phyloP scores from a whole-genome alignment of 2,888 invertebrate species.

The Argyra leucocephala region DNA sequence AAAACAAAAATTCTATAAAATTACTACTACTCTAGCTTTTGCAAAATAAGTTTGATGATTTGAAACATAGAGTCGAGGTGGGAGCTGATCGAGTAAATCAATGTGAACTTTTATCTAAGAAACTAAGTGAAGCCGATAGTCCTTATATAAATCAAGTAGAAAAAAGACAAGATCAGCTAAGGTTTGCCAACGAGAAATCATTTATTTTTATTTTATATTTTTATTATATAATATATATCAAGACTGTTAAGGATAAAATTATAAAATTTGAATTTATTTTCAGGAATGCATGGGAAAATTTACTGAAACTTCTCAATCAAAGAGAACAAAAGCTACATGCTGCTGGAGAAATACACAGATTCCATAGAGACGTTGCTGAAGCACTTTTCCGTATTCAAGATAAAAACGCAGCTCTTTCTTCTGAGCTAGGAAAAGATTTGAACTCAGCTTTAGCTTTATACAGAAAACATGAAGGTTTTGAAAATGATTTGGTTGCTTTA shows the following conservation, averaged over 20 bases:
- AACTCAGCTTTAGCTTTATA: slow-evolving; percentile 74
- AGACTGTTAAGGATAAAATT: too few relatives aligned
- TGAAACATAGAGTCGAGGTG: slow-evolving; percentile 80
- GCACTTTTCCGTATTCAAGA: slow-evolving; percentile 81
- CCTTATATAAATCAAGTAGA: slow-evolving; percentile 79
- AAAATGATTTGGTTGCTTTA: slow-evolving; percentile 84
- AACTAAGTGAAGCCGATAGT: slow-evolving; percentile 74
- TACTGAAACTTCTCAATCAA: slow-evolving; percentile 76
- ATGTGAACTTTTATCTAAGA: slow-evolving; percentile 82
- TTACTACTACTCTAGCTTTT: slow-evolving; percentile 51
- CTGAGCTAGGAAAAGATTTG: slow-evolving; percentile 70
- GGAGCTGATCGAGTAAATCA: slow-evolving; percentile 84
- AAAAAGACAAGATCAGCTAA: slow-evolving; percentile 73
- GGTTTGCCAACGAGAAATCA: slow-evolving; percentile 50
- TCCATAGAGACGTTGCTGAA: slow-evolving; percentile 92
- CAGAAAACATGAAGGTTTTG: slow-evolving; percentile 82
- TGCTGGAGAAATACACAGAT: slow-evolving; percentile 93
- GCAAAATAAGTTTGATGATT: slow-evolving; percentile 84
- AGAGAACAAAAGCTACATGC: slow-evolving; percentile 81
- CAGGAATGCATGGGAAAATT: slow-evolving; percentile 76
- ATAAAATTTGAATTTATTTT: slow-evolving; percentile 15
- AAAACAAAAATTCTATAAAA: too few relatives aligned
- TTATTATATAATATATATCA: not conserved
- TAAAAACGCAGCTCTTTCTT: slow-evolving; percentile 75
- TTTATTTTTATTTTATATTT: too few relatives aligned